These are phyloP conservation scores for Heliconius sara DNA, from an alignment of 2,888 invertebrate genomes.

Conservation along the genomic window DNA sequence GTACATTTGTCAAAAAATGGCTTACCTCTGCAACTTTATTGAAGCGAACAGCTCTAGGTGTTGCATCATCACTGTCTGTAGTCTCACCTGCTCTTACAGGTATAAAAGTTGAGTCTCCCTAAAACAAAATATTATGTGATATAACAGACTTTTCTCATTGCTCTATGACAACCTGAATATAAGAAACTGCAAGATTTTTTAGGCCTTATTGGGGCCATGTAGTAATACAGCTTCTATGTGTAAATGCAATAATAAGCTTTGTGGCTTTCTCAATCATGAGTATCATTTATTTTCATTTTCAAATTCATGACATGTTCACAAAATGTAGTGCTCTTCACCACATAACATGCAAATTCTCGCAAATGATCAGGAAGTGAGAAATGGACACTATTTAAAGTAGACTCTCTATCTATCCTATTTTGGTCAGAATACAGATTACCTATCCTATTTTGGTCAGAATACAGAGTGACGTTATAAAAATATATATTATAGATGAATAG, in stretches of 20 bases:
- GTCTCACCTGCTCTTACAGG: slow-evolving; percentile 92
- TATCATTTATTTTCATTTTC: not conserved
- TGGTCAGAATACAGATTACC: no score
- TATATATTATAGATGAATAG: not conserved
- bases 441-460: no score
- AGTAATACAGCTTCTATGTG: no score
- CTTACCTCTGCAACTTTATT: slow-evolving; percentile 93
- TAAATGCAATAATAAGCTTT: not conserved
- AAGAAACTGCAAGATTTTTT: not conserved
- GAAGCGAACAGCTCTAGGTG: slow-evolving; percentile 92
- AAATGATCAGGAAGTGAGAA: no score
- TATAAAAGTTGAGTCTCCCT: slow-evolving; percentile 96
- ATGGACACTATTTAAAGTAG: no score
- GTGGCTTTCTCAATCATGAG: not conserved
- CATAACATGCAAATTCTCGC: no score
- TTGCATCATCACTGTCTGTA: slow-evolving; percentile 90
- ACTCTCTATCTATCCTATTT: no score
- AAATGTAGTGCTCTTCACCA: not conserved
- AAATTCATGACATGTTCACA: not conserved
- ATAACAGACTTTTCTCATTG: not conserved
- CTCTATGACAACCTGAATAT: not conserved
- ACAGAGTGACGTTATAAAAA: not conserved
- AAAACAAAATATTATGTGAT: slow-evolving; percentile 50
- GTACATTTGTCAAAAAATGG: not conserved
- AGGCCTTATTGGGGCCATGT: no score